phyloP scores from a whole-genome alignment of 2,888 invertebrate species.

The Rhorus exstirpatorius region DNA sequence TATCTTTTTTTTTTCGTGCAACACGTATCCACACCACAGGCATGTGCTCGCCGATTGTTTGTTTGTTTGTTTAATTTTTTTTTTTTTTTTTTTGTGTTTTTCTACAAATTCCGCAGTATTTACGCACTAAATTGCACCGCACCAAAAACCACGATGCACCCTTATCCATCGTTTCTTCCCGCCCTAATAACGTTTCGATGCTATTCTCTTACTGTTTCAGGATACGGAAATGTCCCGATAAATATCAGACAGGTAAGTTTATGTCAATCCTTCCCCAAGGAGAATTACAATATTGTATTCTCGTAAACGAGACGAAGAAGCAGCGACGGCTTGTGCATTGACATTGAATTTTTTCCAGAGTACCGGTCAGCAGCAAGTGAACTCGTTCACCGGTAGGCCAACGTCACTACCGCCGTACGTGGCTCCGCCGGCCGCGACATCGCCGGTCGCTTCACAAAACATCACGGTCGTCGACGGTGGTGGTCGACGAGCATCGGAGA shows the following conservation, averaged over 20 bases:
- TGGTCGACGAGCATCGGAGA: constrained; percentile 83
- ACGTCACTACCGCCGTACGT: constrained; percentile 86
- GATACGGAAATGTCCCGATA: constrained; percentile 84
- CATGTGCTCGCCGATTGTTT: constrained; percentile 38
- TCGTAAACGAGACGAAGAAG: neutral
- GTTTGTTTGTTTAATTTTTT: neutral
- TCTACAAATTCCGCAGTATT: constrained; percentile 28
- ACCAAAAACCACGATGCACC: neutral
- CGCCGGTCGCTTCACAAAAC: constrained; percentile 77
- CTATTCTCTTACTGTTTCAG: constrained; percentile 81
- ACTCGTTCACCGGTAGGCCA: constrained; percentile 82
- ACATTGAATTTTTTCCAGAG: constrained; percentile 58
- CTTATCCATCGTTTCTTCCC: neutral
- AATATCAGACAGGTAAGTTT: constrained; percentile 82
- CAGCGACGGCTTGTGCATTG: too few species aligned
- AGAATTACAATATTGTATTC: too few species aligned
- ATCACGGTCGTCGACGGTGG: constrained; percentile 81
- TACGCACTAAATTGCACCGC: constrained; percentile 37
- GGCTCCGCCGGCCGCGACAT: constrained; percentile 84
- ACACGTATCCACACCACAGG: constrained; percentile 6
- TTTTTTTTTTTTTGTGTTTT: neutral
- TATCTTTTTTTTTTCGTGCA: constrained; percentile 1
- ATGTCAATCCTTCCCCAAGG: constrained; percentile 2
- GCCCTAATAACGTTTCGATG: neutral
- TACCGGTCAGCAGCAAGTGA: constrained; percentile 77